These are phyloP conservation scores for Altica lythri DNA, from an alignment of 2,888 invertebrate species.

Conservation along the genomic window DNA sequence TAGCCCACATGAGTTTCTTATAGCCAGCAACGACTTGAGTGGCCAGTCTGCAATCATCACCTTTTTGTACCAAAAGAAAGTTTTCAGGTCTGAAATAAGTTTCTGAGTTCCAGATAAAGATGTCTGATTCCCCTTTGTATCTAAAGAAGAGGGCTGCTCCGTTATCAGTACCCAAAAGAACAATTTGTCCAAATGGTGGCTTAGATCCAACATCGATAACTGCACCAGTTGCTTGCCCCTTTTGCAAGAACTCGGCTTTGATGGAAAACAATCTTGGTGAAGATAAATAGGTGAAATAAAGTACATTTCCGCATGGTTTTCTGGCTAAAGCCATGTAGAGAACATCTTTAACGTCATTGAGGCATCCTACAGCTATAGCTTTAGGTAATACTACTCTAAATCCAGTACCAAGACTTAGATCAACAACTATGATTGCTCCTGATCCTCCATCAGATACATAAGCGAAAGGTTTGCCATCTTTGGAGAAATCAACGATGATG, in stretches of 20 bases:
- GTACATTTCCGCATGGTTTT: conserved; percentile 58
- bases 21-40: conserved; percentile 65
- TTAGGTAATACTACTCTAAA: conserved; percentile 64
- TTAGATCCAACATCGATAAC: conserved; percentile 63
- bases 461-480: conserved; percentile 58
- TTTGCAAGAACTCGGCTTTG: conserved; percentile 60
- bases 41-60: conserved; percentile 64
- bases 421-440: conserved; percentile 60
- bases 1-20: conserved; percentile 64
- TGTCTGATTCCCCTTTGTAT: conserved; percentile 65
- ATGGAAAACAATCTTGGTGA: conserved; percentile 64
- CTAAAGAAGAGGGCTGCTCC: conserved; percentile 66
- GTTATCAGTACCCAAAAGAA: conserved; percentile 66
- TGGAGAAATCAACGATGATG: conserved; percentile 63
- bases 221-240: conserved; percentile 61
- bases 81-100: conserved; percentile 62
- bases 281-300: conserved; percentile 63
- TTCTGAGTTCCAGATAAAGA: conserved; percentile 68
- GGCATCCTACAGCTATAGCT: conserved; percentile 52
- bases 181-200: conserved; percentile 58
- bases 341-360: conserved; percentile 59
- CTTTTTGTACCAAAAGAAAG: conserved; percentile 63
- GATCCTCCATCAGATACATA: conserved; percentile 60
- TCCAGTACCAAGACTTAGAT: conserved; percentile 59
- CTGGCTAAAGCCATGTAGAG: conserved; percentile 63